Percentiles rank a stretch among this genome's conserved stretches.
phyloP scores from a whole-genome alignment of 2,113 vertebrate species.

The Mungos mungo region DNA sequence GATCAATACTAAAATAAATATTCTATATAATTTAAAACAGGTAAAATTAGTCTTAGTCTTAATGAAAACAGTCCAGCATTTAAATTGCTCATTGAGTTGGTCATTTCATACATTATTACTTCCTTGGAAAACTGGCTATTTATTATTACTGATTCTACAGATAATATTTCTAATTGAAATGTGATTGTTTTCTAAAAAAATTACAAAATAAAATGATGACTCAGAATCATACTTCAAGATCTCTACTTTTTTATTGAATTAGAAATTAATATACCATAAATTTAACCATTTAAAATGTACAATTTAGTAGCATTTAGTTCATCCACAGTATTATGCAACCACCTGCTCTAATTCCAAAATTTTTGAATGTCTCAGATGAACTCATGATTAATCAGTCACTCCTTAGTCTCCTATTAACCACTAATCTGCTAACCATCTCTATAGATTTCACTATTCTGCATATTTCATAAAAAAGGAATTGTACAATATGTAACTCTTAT shows the following conservation, averaged over 20 bases:
- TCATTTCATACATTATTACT: background rate
- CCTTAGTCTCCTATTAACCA: background rate
- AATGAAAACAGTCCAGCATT: background rate
- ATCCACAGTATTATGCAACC: background rate
- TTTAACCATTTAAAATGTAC: background rate
- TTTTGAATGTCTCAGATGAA: background rate
- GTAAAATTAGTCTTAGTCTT: background rate
- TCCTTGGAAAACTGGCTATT: background rate
- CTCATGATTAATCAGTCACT: background rate
- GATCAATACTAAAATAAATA: background rate
- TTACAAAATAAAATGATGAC: background rate
- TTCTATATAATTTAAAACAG: background rate
- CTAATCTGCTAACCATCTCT: background rate
- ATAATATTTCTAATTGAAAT: background rate
- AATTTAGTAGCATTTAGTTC: background rate
- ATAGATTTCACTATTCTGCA: background rate
- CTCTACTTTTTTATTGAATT: background rate
- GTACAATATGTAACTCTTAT: background rate
- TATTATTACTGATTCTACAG: constrained; percentile 10
- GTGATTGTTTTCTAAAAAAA: background rate
- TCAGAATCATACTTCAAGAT: background rate
- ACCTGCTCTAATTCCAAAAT: background rate
- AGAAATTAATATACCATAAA: background rate
- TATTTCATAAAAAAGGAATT: background rate
- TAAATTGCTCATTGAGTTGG: background rate